phyloP scores from a whole-genome alignment of 92 coral and sea anemone species.

The Parazoanthus atlanticus region DNA sequence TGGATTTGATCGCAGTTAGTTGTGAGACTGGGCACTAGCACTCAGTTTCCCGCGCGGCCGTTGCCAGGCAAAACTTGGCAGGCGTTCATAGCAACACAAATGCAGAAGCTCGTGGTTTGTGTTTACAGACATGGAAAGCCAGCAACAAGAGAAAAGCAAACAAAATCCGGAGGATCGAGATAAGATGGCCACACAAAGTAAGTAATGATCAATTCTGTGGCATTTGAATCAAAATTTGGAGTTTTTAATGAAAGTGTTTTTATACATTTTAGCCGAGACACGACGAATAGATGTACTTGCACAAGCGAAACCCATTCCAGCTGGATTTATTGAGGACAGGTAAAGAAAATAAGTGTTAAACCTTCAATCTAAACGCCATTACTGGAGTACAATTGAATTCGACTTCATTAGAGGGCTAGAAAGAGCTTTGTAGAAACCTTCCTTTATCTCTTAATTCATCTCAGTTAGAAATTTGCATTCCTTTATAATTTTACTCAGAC shows the following conservation, averaged over 20 bases:
- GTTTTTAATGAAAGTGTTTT: neutral
- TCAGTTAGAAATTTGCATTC: neutral
- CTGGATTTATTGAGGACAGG: slow-evolving; percentile 93
- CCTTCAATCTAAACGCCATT: neutral
- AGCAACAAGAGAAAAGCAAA: slow-evolving; percentile 72
- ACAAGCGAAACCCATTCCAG: slow-evolving; percentile 79
- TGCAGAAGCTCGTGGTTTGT: slow-evolving; percentile 17
- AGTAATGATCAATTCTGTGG: neutral
- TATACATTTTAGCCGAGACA: slow-evolving; percentile 49
- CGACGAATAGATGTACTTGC: slow-evolving; percentile 71
- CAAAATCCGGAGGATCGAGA: slow-evolving; percentile 49
- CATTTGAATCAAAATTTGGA: neutral
- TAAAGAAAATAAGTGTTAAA: slow-evolving; percentile 21
- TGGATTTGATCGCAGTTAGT: neutral
- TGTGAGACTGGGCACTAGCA: slow-evolving; percentile 20
- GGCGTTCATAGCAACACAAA: slow-evolving; percentile 78
- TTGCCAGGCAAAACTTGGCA: slow-evolving; percentile 34
- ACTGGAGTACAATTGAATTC: neutral
- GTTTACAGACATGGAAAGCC: slow-evolving; percentile 58
- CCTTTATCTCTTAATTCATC: slow-evolving; percentile 14
- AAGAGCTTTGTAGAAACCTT: neutral
- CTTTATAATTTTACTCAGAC: neutral
- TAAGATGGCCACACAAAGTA: slow-evolving; percentile 52
- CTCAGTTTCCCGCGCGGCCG: slow-evolving; percentile 18
- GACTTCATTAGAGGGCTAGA: neutral